Percentiles rank a stretch among this genome's conserved stretches.
These are phyloP conservation scores for Grammomys surdaster DNA, from an alignment of 2,113 vertebrate species.

Conservation along the genomic window DNA sequence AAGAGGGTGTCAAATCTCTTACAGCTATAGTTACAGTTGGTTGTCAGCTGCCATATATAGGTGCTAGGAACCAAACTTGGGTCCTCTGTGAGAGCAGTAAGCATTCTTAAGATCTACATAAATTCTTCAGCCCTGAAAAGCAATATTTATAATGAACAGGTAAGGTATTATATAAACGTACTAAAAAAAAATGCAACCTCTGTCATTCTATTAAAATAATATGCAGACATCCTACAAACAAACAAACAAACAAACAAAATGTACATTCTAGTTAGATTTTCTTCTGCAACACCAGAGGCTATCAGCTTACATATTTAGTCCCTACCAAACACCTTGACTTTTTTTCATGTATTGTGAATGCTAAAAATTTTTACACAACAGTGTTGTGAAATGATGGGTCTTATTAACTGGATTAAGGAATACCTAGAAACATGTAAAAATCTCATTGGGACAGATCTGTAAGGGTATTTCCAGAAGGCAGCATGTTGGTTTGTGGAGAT, in stretches of 20 bases:
- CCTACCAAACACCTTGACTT: neutral
- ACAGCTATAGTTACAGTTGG: fast-evolving
- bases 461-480: neutral
- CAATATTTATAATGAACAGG: neutral
- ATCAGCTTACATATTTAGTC: neutral
- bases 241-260: neutral
- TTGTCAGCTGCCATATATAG: too few relatives aligned
- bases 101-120: neutral
- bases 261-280: too few relatives aligned
- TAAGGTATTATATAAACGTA: too few relatives aligned
- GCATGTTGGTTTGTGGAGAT: neutral
- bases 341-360: neutral
- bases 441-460: neutral
- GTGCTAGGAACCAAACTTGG: neutral
- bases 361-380: neutral
- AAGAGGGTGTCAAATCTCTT: too few relatives aligned
- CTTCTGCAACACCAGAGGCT: neutral
- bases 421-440: neutral
- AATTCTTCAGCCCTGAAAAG: neutral
- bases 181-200: neutral
- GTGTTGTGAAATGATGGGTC: neutral
- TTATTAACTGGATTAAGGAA: neutral
- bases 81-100: neutral
- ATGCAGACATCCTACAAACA: neutral
- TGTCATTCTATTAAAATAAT: neutral